phyloP scores from a whole-genome alignment of 1,140 invertebrate genomes.

The Dinothrombium tinctorium region DNA sequence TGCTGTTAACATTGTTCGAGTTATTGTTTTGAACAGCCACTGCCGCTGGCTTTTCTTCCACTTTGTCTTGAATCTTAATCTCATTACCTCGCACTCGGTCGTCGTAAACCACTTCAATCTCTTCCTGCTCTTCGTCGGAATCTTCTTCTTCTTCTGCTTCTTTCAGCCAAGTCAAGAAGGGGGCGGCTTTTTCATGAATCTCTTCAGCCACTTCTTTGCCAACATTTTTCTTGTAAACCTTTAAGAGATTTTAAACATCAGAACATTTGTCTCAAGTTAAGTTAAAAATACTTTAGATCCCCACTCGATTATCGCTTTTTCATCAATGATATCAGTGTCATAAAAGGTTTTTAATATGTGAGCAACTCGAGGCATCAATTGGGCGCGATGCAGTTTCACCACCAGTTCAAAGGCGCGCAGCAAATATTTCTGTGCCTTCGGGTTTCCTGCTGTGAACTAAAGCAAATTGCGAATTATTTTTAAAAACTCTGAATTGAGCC shows the following conservation, averaged over 20 bases:
- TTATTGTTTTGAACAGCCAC: conserved; percentile 23
- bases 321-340: conserved; percentile 79
- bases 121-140: conserved; percentile 39
- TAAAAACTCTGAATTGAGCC: neutral
- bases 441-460: conserved; percentile 65
- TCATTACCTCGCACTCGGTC: conserved; percentile 9
- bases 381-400: conserved; percentile 51
- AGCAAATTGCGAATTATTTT: conserved; percentile 18
- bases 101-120: conserved; percentile 26
- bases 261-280: neutral
- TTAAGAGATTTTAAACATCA: too few relatives aligned
- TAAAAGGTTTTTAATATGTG: conserved; percentile 80
- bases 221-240: conserved; percentile 66
- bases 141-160: conserved; percentile 78
- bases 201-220: conserved; percentile 67
- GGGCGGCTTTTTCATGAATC: conserved; percentile 70
- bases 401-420: conserved; percentile 85
- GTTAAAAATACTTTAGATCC: conserved; percentile 44
- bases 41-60: conserved; percentile 15
- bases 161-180: conserved; percentile 86
- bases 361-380: conserved; percentile 61
- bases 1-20: conserved; percentile 19
- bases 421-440: conserved; percentile 79
- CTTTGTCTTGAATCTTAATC: conserved; percentile 6
- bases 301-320: conserved; percentile 83